Conservation (phyloP, 2,888 invertebrate genomes). For the Rhaphigaster nebulosa region DNA sequence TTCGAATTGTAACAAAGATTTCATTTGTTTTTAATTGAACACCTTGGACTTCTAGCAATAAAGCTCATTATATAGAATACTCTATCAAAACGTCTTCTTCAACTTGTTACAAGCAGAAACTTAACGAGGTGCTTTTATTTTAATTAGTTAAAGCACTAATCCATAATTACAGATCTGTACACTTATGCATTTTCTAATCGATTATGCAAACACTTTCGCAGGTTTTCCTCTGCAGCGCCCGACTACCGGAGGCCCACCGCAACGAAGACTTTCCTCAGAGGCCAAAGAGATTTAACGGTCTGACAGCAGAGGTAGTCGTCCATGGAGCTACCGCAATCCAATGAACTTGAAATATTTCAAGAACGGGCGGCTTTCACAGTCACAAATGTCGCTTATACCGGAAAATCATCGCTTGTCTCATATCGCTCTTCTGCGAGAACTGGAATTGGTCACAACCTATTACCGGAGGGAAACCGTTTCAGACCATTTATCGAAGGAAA, state of each 20-base stretch:
- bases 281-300: conserved; percentile 20
- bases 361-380: conserved; percentile 1
- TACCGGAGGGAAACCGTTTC: not conserved
- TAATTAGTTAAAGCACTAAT: not conserved
- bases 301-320: not conserved
- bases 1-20: no score
- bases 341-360: conserved; percentile 38
- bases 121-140: not conserved
- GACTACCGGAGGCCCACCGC: not conserved
- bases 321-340: not conserved
- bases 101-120: not conserved
- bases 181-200: not conserved
- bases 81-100: no score
- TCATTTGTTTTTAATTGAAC: no score
- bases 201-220: conserved; percentile 22
- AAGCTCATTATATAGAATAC: no score
- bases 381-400: not conserved
- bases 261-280: conserved; percentile 26
- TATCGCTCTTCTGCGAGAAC: not conserved
- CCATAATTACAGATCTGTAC: not conserved
- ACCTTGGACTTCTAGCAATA: no score
- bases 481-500: not conserved
- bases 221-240: not conserved
- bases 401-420: conserved; percentile 14
- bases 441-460: not conserved